Percentiles rank a stretch among this genome's conserved stretches.
phyloP scores from a whole-genome alignment of 2,113 vertebrate genomes.

The Spilogale gracilis region DNA sequence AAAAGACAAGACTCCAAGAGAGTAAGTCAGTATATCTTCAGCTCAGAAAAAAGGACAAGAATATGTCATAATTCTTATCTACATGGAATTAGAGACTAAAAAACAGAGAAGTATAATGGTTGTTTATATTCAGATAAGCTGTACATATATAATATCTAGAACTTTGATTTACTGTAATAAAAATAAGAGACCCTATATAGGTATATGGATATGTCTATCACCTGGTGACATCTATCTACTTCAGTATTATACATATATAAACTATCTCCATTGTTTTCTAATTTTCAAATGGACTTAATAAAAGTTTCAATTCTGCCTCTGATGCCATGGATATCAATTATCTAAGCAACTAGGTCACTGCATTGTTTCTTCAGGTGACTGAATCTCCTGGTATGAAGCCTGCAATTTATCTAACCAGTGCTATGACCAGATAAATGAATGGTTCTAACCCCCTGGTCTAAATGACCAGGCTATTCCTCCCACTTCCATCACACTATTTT shows the following conservation, averaged over 20 bases:
- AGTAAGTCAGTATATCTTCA: neutral
- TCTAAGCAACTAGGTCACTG: neutral
- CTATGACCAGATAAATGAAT: neutral
- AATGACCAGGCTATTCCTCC: neutral
- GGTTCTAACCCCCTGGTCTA: neutral
- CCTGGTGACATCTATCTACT: neutral
- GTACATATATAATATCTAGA: neutral
- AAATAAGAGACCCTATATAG: neutral
- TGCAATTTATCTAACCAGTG: neutral
- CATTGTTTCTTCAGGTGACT: neutral
- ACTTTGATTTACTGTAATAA: neutral
- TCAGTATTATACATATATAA: neutral
- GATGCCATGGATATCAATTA: neutral
- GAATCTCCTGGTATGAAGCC: neutral
- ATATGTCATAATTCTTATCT: neutral
- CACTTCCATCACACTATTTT: neutral
- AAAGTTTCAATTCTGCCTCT: neutral
- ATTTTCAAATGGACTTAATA: neutral
- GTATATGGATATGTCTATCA: no score
- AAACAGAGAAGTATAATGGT: neutral
- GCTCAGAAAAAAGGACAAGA: neutral
- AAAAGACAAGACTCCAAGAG: neutral
- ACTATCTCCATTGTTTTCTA: neutral
- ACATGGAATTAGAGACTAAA: neutral
- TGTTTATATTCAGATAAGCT: neutral